Conservation (phyloP, 2,888 invertebrate species). For the Caenorhabditis panamensis region DNA sequence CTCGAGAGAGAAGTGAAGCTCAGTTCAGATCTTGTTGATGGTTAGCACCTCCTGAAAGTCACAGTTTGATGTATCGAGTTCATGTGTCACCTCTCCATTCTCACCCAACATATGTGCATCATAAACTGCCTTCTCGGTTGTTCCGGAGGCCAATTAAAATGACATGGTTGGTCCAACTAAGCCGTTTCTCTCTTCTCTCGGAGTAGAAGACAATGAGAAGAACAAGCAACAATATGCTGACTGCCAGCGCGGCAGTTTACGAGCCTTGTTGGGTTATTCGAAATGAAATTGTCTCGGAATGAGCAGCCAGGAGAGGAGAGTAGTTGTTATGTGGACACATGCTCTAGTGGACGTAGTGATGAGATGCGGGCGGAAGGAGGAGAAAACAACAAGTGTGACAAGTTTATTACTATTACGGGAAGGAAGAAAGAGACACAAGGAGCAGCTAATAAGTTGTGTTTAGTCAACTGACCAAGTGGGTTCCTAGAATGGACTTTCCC, state of each 20-base stretch:
- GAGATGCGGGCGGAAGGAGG: neutral
- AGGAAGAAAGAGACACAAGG: neutral
- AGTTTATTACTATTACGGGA: constrained; percentile 4
- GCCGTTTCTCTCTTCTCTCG: constrained; percentile 11
- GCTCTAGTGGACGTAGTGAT: neutral
- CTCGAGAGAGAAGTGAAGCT: too few relatives aligned
- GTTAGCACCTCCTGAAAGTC: too few relatives aligned
- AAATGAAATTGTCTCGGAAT: constrained; percentile 29
- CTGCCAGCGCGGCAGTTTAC: constrained; percentile 22
- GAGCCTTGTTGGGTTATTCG: constrained; percentile 14
- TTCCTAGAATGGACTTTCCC: neutral
- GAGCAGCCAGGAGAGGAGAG: neutral
- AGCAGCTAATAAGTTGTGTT: constrained; percentile 1
- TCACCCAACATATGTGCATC: constrained; percentile 3
- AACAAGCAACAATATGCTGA: constrained; percentile 38
- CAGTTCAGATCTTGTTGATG: too few relatives aligned
- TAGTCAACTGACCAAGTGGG: constrained; percentile 4
- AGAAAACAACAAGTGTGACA: constrained; percentile 6
- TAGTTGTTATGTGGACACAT: constrained; percentile 13
- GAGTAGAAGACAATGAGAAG: constrained; percentile 7
- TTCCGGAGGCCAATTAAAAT: constrained; percentile 28
- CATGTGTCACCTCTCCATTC: neutral
- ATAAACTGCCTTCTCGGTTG: constrained; percentile 23
- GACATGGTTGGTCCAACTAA: constrained; percentile 41
- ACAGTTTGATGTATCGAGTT: too few relatives aligned